Percentiles rank a stretch among this genome's conserved stretches.
phyloP scores from a whole-genome alignment of 2,888 invertebrate genomes.

The Agriopis aurantiaria region DNA sequence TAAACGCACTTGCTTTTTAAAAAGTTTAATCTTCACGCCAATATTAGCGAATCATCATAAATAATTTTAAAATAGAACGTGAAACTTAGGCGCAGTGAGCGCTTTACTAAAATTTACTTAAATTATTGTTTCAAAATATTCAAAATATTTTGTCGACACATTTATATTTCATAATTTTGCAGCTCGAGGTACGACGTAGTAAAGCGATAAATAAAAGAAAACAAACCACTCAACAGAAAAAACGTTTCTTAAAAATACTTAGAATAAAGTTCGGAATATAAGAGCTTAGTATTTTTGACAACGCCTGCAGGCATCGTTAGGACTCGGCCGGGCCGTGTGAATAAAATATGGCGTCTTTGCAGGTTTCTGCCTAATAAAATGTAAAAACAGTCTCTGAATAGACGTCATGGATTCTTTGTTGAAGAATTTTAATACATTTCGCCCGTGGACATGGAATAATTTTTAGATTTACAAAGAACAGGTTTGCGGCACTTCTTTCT shows the following conservation, averaged over 20 bases:
- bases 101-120: no score
- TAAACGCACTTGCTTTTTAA: no score
- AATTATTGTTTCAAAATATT: no score
- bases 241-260: slow-evolving; percentile 8
- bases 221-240: slow-evolving; percentile 16
- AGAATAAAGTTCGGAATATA: slow-evolving; percentile 29
- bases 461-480: background rate
- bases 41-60: no score
- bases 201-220: slow-evolving; percentile 24
- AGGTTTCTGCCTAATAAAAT: slow-evolving; percentile 8
- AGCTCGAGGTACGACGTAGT: slow-evolving; percentile 2
- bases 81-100: no score
- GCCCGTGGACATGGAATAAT: background rate
- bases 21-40: no score
- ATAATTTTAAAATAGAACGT: no score
- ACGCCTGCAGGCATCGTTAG: slow-evolving; percentile 44
- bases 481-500: background rate
- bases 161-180: background rate
- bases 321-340: slow-evolving; percentile 8
- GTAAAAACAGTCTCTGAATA: slow-evolving; percentile 16
- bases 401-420: slow-evolving; percentile 9
- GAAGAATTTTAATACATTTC: background rate
- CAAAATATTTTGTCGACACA: background rate
- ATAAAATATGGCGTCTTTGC: slow-evolving; percentile 31
- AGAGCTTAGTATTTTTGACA: slow-evolving; percentile 33